Percentiles rank a stretch among this genome's conserved stretches.
Conservation (phyloP, 2,797 vertebrate species). For the Prionace glauca region DNA sequence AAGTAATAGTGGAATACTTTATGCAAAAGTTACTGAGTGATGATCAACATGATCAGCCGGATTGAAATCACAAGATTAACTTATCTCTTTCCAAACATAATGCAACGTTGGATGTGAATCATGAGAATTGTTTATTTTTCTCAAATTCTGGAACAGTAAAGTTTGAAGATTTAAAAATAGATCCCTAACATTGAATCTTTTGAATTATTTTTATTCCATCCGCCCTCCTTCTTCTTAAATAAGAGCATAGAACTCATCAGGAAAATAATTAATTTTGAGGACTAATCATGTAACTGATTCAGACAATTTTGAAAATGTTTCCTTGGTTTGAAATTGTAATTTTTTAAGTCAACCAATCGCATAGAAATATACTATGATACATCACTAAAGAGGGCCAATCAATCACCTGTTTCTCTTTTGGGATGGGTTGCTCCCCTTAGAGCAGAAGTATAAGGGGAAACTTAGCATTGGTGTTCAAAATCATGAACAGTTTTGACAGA, state of each 20-base stretch:
- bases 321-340: not conserved
- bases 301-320: not conserved
- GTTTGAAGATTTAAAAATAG: not conserved
- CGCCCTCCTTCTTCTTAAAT: not conserved
- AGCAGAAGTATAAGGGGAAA: not conserved
- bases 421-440: not conserved
- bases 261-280: not conserved
- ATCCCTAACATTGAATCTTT: not conserved
- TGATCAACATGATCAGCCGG: not conserved
- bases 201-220: not conserved
- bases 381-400: not conserved
- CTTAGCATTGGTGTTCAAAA: too few species aligned
- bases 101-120: not conserved
- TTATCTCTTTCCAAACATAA: slow-evolving; percentile 1
- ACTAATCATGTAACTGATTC: not conserved
- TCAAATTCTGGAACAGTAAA: not conserved
- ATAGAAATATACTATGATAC: not conserved
- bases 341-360: not conserved
- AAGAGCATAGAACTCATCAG: not conserved
- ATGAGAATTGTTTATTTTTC: not conserved
- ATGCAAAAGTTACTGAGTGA: not conserved
- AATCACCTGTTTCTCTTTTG: too few species aligned
- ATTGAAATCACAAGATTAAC: not conserved
- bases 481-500: not conserved
- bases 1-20: not conserved